Percentiles rank a stretch among this genome's conserved stretches.
These are phyloP conservation scores for Falcaria lacertinaria DNA, from an alignment of 2,888 invertebrate species.

Conservation along the genomic window DNA sequence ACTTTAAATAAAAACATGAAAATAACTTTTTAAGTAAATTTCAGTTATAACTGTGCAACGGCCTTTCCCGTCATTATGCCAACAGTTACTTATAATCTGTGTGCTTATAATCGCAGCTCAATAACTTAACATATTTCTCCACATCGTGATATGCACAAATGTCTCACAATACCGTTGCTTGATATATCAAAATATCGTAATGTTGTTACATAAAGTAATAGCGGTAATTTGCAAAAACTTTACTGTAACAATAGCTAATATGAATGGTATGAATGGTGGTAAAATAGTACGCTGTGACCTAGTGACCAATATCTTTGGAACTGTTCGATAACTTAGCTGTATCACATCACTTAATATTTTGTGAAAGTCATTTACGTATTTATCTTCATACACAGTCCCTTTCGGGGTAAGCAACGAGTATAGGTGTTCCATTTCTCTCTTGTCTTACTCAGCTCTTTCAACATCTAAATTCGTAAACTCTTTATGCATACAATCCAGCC, in stretches of 20 bases:
- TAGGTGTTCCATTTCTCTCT: too few species aligned
- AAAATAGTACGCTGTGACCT: slow-evolving; percentile 10
- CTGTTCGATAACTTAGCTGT: neutral
- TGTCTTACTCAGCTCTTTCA: too few species aligned
- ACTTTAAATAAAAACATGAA: too few species aligned
- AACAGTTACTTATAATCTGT: slow-evolving; percentile 4
- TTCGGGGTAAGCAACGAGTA: too few species aligned
- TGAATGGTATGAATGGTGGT: neutral
- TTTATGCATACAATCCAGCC: too few species aligned
- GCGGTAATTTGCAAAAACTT: neutral
- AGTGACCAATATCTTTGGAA: slow-evolving; percentile 5
- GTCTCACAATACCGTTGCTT: slow-evolving; percentile 16
- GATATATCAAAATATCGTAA: slow-evolving; percentile 17
- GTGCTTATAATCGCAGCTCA: neutral
- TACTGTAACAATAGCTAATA: neutral
- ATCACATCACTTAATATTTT: too few species aligned
- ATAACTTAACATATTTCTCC: slow-evolving; percentile 20
- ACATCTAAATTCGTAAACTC: too few species aligned
- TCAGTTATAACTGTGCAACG: too few species aligned
- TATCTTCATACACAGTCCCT: too few species aligned
- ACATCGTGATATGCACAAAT: slow-evolving; percentile 11
- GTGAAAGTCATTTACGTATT: too few species aligned
- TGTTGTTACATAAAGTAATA: slow-evolving; percentile 23
- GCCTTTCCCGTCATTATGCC: slow-evolving; percentile 2
- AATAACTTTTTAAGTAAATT: too few species aligned